Percentiles rank a stretch among this genome's conserved stretches.
phyloP scores from a whole-genome alignment of 1,140 invertebrate species.

The Drosophila guanche region DNA sequence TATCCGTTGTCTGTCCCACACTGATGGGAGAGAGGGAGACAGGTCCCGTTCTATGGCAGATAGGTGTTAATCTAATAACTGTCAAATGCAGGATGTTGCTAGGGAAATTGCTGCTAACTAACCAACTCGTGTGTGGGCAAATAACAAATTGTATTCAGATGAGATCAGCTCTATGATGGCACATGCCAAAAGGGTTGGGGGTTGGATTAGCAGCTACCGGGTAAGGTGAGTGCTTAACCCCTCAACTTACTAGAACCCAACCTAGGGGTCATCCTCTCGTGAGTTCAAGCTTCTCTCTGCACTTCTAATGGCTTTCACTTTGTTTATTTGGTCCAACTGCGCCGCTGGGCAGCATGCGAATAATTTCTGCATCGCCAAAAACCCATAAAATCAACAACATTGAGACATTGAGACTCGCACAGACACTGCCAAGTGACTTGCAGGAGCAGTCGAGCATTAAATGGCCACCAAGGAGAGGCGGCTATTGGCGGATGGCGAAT shows the following conservation, averaged over 20 bases:
- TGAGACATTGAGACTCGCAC: constrained; percentile 28
- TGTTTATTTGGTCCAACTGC: constrained; percentile 66
- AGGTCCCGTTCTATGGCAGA: constrained; percentile 17
- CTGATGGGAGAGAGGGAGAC: constrained; percentile 6
- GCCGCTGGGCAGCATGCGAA: constrained; percentile 40
- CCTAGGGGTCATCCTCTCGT: constrained; percentile 26
- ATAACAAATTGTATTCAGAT: constrained; percentile 9
- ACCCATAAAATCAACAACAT: constrained; percentile 66
- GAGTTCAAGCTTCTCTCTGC: constrained; percentile 30
- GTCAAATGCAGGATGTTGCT: constrained; percentile 70
- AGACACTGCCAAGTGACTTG: constrained; percentile 56
- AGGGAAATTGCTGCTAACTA: constrained; percentile 48
- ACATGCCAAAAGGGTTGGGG: not conserved
- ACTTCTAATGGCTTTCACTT: constrained; percentile 35
- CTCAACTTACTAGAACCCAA: not conserved
- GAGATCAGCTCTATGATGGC: not conserved
- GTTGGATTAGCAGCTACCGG: too few relatives aligned
- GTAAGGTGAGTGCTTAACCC: too few relatives aligned
- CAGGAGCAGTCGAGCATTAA: constrained; percentile 65
- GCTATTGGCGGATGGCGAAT: not conserved
- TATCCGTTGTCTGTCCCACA: constrained; percentile 45
- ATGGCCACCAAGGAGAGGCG: constrained; percentile 49
- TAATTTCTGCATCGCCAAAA: constrained; percentile 78
- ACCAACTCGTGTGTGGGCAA: constrained; percentile 13
- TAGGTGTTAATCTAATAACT: constrained; percentile 82